phyloP scores from a whole-genome alignment of 2,113 vertebrate genomes.

The Panurus biarmicus region DNA sequence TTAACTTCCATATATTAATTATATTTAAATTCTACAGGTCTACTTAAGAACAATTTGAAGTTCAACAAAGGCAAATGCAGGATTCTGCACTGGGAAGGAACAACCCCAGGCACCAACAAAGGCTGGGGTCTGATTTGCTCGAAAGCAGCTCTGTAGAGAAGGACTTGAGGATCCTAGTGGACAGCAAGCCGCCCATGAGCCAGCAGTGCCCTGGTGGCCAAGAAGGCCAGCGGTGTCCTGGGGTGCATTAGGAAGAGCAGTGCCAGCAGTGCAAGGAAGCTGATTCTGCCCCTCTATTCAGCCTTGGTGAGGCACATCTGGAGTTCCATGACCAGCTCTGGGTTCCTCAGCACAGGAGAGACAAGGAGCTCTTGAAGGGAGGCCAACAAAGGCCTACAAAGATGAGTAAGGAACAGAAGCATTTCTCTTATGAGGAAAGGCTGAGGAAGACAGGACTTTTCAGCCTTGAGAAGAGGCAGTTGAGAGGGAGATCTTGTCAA shows the following conservation, averaged over 20 bases:
- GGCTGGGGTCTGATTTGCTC: accelerated
- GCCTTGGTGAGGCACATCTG: neutral
- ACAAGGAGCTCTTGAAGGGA: neutral
- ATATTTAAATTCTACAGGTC: neutral
- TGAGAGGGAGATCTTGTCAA: neutral
- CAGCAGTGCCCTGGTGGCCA: neutral
- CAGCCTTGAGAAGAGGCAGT: neutral
- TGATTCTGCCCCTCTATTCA: neutral
- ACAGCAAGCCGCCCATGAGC: neutral
- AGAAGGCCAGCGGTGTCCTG: neutral
- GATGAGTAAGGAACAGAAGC: neutral
- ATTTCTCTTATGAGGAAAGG: neutral
- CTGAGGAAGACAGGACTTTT: neutral
- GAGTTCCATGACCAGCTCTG: neutral
- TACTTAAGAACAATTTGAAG: neutral
- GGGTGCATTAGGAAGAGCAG: neutral
- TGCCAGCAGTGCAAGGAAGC: accelerated
- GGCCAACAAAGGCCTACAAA: neutral
- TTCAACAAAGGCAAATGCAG: neutral
- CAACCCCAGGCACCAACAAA: neutral
- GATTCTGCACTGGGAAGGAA: neutral
- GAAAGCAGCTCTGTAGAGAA: neutral
- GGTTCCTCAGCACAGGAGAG: neutral
- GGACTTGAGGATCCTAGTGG: neutral
- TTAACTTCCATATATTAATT: neutral